Evolutionary conservation across 2,797 vertebrate species (phyloP).

Genomic region (Buphagus erythrorhynchus): DNA sequence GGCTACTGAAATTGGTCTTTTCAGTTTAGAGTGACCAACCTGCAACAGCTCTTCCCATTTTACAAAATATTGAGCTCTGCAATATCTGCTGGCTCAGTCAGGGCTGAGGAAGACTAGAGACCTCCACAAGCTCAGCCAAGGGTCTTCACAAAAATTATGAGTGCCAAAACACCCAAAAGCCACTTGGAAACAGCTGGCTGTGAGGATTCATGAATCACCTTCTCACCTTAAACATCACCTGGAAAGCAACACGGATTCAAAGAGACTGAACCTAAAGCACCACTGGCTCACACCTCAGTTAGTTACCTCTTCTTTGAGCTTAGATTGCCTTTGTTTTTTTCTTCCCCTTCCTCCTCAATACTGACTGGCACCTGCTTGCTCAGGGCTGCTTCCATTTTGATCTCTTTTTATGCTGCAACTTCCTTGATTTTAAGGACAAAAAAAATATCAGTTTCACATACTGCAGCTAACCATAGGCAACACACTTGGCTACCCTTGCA

Average conservation of each 20-base stretch:
- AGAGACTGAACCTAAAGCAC: neutral
- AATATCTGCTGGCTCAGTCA: neutral
- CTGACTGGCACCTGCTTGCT: neutral
- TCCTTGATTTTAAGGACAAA: neutral
- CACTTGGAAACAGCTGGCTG: neutral
- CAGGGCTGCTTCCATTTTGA: neutral
- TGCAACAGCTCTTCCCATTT: neutral
- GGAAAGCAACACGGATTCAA: neutral
- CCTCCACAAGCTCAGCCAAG: neutral
- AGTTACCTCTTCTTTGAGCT: neutral
- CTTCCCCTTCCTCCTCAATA: neutral
- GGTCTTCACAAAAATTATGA: neutral
- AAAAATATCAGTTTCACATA: neutral
- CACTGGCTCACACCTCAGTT: neutral
- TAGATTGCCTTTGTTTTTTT: fast-evolving
- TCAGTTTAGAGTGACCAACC: neutral
- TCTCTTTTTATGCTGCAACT: neutral
- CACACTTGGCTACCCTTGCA: neutral
- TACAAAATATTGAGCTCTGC: neutral
- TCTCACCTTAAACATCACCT: neutral
- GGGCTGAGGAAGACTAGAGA: neutral
- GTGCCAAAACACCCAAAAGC: neutral
- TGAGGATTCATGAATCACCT: neutral
- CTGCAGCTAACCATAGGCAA: neutral
- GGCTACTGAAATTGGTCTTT: neutral